Percentiles rank a stretch among this genome's conserved stretches.
These are phyloP conservation scores for Heloderma charlesbogerti DNA, from an alignment of 2,113 vertebrate species.

Conservation along the genomic window DNA sequence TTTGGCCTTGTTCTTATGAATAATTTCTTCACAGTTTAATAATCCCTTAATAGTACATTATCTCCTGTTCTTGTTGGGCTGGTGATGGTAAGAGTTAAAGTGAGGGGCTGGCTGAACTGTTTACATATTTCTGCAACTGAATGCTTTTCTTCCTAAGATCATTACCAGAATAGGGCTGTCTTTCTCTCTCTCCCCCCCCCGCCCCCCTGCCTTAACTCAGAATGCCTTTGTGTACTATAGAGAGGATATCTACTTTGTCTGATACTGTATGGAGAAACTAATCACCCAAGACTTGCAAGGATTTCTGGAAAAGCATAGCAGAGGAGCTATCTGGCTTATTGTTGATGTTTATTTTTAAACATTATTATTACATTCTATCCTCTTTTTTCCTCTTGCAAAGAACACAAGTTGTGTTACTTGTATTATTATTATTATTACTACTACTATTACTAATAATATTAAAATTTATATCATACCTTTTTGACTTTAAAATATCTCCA, in stretches of 20 bases:
- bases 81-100: neutral
- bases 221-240: neutral
- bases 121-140: neutral
- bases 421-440: too few species aligned
- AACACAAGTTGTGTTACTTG: too few species aligned
- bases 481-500: neutral
- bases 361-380: neutral
- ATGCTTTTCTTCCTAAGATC: neutral
- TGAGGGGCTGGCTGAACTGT: neutral
- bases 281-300: neutral
- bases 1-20: slow-evolving; percentile 5
- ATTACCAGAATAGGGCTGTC: neutral
- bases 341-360: neutral
- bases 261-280: neutral
- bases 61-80: neutral
- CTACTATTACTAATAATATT: too few species aligned
- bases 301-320: neutral
- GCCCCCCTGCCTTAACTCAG: too few species aligned
- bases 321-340: neutral
- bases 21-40: slow-evolving; percentile 22
- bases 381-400: too few species aligned
- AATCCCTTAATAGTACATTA: slow-evolving; percentile 6
- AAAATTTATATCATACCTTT: neutral
- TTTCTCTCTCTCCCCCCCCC: neutral
- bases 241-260: neutral